phyloP scores from a whole-genome alignment of 1,140 invertebrate species.

The Eciton burchellii region DNA sequence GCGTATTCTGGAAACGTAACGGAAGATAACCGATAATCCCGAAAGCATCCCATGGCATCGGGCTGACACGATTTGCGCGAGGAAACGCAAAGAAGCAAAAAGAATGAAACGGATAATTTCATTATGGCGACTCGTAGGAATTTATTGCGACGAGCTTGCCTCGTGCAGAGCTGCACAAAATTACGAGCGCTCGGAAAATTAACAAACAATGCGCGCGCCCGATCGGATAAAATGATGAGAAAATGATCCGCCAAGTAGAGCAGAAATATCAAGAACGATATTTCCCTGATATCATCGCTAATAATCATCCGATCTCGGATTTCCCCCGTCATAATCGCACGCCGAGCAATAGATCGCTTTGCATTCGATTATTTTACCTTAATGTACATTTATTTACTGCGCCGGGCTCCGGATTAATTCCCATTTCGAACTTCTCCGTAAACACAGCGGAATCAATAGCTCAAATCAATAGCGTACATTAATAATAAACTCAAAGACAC shows the following conservation, averaged over 20 bases:
- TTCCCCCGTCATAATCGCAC: constrained; percentile 14
- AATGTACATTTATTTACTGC: not conserved
- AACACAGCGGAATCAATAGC: no score
- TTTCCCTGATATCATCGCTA: constrained; percentile 22
- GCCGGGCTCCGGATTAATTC: not conserved
- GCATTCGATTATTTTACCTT: constrained; percentile 44
- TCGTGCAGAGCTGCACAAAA: not conserved
- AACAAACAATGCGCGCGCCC: not conserved
- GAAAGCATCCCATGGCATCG: not conserved
- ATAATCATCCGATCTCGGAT: constrained; percentile 40
- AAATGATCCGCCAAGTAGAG: constrained; percentile 44
- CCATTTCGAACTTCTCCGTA: not conserved
- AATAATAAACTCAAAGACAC: not conserved
- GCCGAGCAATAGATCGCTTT: not conserved
- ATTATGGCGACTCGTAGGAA: not conserved
- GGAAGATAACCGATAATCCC: constrained; percentile 47
- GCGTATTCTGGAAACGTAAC: constrained; percentile 21
- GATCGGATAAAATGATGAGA: constrained; percentile 8
- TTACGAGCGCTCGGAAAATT: constrained; percentile 35
- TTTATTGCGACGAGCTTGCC: not conserved
- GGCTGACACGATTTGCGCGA: not conserved
- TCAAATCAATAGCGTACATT: not conserved
- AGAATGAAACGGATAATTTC: not conserved
- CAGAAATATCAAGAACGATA: constrained; percentile 13
- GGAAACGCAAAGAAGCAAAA: no score